Percentiles rank a stretch among this genome's conserved stretches.
These are phyloP conservation scores for Stenopsyche tienmushanensis DNA, from an alignment of 1,140 invertebrate genomes.

Conservation along the genomic window DNA sequence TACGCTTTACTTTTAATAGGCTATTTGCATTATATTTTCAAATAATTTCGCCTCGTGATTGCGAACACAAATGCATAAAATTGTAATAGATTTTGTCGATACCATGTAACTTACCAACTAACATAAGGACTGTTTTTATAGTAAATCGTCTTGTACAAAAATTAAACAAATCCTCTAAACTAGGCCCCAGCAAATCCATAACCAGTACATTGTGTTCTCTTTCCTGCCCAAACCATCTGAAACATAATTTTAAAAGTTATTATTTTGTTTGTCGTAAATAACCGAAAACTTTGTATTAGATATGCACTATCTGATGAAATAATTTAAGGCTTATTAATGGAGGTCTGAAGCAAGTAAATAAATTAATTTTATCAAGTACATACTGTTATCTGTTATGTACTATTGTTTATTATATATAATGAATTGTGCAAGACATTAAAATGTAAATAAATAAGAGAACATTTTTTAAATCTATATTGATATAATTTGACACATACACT, in stretches of 20 bases:
- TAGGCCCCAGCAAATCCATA: conserved; percentile 95
- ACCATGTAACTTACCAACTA: conserved; percentile 75
- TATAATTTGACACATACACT: too few relatives aligned
- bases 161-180: conserved; percentile 95
- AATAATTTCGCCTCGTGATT: neutral
- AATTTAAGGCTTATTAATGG: too few relatives aligned
- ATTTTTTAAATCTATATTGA: neutral
- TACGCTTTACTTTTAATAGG: too few relatives aligned
- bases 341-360: too few relatives aligned
- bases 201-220: conserved; percentile 94
- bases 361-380: too few relatives aligned
- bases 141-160: conserved; percentile 95
- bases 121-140: conserved; percentile 96
- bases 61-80: too few relatives aligned
- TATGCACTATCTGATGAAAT: too few relatives aligned
- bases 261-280: too few relatives aligned
- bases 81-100: neutral
- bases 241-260: conserved; percentile 42
- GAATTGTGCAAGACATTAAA: neutral
- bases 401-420: too few relatives aligned
- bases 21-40: too few relatives aligned
- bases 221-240: conserved; percentile 87
- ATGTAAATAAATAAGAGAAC: conserved; percentile 2
- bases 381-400: too few relatives aligned
- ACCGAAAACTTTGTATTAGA: too few relatives aligned